Evolutionary conservation across 2,113 vertebrate genomes (phyloP).

Genomic region (Ornithorhynchus anatinus): DNA sequence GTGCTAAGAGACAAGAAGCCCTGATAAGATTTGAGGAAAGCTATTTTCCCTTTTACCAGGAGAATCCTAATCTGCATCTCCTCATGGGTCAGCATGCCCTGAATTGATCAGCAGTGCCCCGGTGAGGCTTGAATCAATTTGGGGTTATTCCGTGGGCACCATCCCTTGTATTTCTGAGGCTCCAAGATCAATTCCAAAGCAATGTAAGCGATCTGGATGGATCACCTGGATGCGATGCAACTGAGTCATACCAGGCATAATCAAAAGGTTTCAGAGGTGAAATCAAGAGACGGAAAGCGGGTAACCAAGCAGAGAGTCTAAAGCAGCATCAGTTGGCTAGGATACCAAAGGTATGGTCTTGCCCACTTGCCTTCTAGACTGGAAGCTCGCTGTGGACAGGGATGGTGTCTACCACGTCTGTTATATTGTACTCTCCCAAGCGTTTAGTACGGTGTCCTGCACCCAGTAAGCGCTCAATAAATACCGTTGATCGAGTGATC

Average conservation of each 20-base stretch:
- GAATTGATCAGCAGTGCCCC: constrained; percentile 24
- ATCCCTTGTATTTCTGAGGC: constrained; percentile 4
- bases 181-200: constrained; percentile 30
- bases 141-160: constrained; percentile 1
- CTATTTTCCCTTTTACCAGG: constrained; percentile 37
- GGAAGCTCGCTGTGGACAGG: too few relatives aligned
- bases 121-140: constrained; percentile 35
- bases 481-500: not conserved
- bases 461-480: too few relatives aligned
- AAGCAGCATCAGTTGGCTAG: not conserved
- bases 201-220: constrained; percentile 9
- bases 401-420: too few relatives aligned
- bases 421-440: too few relatives aligned
- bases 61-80: constrained; percentile 25
- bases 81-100: not conserved
- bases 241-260: not conserved
- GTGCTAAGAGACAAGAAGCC: not conserved
- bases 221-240: constrained; percentile 5
- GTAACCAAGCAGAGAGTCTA: not conserved
- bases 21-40: constrained; percentile 12
- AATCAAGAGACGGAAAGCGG: not conserved
- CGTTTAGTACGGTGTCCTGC: too few relatives aligned
- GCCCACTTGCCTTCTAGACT: not conserved
- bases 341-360: not conserved
- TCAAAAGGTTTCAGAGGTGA: not conserved